These are phyloP conservation scores for Teleopsis dalmanni DNA, from an alignment of 1,140 invertebrate genomes.

Conservation along the genomic window DNA sequence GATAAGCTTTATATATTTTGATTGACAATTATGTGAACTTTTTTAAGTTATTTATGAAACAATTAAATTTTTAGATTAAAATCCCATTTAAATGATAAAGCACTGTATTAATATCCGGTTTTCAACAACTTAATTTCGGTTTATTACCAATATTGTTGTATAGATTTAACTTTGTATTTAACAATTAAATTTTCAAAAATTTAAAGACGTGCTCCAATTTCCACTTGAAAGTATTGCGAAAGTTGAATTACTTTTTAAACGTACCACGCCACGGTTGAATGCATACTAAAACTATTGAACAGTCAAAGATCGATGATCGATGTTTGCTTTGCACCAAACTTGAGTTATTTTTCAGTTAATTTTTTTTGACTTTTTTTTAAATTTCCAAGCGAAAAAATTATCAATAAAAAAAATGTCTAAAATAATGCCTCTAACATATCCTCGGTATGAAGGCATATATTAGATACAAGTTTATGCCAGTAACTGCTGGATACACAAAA, in stretches of 20 bases:
- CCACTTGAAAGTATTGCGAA: background rate
- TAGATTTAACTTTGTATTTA: background rate
- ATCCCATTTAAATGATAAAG: no score
- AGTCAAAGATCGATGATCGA: background rate
- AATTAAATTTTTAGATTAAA: no score
- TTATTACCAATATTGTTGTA: background rate
- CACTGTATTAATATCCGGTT: no score
- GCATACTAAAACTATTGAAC: background rate
- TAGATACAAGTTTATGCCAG: background rate
- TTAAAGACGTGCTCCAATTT: background rate
- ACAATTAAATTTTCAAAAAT: background rate
- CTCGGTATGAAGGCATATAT: background rate
- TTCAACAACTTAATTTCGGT: no score
- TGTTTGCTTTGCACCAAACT: background rate
- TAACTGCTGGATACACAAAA: background rate
- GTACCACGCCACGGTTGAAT: background rate
- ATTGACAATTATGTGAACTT: no score
- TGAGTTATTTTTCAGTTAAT: background rate
- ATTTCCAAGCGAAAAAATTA: background rate
- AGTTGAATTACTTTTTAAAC: background rate
- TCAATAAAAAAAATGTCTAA: background rate
- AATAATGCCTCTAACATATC: background rate
- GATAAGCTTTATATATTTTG: no score
- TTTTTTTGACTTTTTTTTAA: background rate
- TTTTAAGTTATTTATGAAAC: no score